phyloP scores from a whole-genome alignment of 2,113 vertebrate species.

The Cyanoderma ruficeps region DNA sequence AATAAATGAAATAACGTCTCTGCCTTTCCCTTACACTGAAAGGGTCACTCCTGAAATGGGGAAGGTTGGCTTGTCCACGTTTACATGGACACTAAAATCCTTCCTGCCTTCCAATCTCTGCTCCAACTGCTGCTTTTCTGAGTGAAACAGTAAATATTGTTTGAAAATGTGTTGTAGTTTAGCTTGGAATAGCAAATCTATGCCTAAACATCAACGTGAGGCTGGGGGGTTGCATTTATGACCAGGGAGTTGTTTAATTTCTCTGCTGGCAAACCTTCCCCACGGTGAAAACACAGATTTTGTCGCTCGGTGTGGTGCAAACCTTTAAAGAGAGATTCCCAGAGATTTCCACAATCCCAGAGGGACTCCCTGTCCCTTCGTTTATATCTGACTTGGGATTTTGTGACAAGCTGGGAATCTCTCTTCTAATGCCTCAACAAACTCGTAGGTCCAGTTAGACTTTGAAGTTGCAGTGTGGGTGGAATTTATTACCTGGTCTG shows the following conservation, averaged over 20 bases:
- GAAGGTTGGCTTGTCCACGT: neutral
- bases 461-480: neutral
- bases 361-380: neutral
- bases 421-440: neutral
- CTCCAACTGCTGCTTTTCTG: accelerated
- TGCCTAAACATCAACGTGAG: accelerated
- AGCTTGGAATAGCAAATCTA: neutral
- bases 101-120: neutral
- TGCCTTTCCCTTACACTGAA: neutral
- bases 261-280: neutral
- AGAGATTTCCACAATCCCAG: neutral
- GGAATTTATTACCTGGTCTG: neutral
- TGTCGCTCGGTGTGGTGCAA: neutral
- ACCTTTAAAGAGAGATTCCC: neutral
- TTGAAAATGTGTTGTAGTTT: neutral
- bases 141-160: neutral
- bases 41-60: neutral
- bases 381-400: neutral
- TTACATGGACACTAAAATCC: neutral
- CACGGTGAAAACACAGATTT: neutral
- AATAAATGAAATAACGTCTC: neutral
- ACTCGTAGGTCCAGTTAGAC: neutral
- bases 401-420: neutral
- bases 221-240: neutral
- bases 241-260: neutral